phyloP scores from a whole-genome alignment of 2,113 vertebrate species.

The Prochilodus magdalenae region DNA sequence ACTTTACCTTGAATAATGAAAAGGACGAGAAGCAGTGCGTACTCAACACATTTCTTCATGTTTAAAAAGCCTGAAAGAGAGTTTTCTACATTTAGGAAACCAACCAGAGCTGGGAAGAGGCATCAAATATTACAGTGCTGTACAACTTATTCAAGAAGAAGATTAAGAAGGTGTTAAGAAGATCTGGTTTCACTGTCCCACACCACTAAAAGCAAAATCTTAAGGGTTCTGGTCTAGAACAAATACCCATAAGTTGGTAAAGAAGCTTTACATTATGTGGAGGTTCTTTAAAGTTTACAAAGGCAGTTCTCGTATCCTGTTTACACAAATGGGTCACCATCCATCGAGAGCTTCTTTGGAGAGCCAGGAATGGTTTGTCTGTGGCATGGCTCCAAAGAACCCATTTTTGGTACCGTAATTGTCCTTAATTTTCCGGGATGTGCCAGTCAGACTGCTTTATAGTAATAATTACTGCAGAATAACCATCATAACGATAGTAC shows the following conservation, averaged over 20 bases:
- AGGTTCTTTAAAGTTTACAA: too few species aligned
- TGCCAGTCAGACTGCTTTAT: background rate
- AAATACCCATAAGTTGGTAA: too few species aligned
- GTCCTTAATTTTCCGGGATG: background rate
- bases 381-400: background rate
- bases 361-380: background rate
- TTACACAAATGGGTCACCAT: background rate
- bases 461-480: background rate
- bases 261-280: too few species aligned
- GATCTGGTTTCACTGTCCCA: background rate
- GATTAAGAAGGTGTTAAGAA: background rate
- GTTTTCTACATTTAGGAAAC: too few species aligned
- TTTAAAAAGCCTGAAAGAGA: slow-evolving; percentile 34
- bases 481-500: slow-evolving; percentile 9
- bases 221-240: too few species aligned
- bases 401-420: background rate
- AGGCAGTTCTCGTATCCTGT: too few species aligned
- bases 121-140: background rate
- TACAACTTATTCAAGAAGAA: too few species aligned
- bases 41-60: slow-evolving; percentile 42
- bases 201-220: too few species aligned
- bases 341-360: background rate
- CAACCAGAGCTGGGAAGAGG: too few species aligned
- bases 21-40: slow-evolving; percentile 30
- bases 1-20: slow-evolving; percentile 45